Evolutionary conservation across 2,888 invertebrate species (phyloP), one percentile per base, ranked within the genome.

Genomic region (Adineta ricciae): DNA sequence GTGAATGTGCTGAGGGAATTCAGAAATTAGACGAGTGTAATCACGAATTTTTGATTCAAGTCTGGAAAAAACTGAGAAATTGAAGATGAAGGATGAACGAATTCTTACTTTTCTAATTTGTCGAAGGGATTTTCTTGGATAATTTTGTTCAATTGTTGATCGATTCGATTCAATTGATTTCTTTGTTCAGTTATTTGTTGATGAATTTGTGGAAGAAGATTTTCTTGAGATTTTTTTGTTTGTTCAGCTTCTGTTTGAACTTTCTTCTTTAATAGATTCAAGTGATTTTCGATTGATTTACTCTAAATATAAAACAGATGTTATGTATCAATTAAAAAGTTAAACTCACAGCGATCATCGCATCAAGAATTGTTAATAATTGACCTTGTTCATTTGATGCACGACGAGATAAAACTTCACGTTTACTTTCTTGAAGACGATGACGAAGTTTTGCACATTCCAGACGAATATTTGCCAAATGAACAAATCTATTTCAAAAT

Each of bases 351-450:
- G 64, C 64, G 32, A 64, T 64, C 64, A 64, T 64, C 1, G 64
- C 64, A 64, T 64, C 64, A 19, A 64, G 64, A 32, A 64, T 64
- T 19, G 64, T 16, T 7, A 36, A 4, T 19, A 64, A 64, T 64
- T 64, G 64, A 11, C 5, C 32, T 64, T 64, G 64, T 64, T 64
- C 64, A 19, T 4, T 32, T 5, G 32, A 64, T 64, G 64, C 4
- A 19, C 64, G 64, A 64, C 64, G 64, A 64, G 64, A 64, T 64
- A 64, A 64, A 64, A 64, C 64, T 36, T 64, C 64, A 16, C 64
- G 64, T 64, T 64, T 64, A 64, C 64, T 36, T 16, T 64, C 32
- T 64, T 32, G 32, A 64, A 64, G 32, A 32, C 64, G 64, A 36
- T 32, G 14, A 64, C 19, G 64, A 64, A 64, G 64, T 64, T 64